Percentiles rank a stretch among this genome's conserved stretches.
Evolutionary conservation across 2,797 vertebrate species (phyloP).

Genomic region (Dendrocincla tyrannina): DNA sequence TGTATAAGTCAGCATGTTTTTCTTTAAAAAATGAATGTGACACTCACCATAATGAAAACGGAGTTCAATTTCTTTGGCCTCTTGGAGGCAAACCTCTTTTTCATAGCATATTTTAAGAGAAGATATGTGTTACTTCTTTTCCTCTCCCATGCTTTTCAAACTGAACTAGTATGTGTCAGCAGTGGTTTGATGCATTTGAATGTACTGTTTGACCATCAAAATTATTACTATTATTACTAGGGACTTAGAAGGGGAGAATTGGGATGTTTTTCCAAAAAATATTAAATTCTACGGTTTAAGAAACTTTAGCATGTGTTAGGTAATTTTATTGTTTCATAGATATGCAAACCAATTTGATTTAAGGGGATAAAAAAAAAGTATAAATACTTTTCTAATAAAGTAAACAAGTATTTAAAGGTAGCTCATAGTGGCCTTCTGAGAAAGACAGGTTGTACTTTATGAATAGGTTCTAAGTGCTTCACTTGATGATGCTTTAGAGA

Average conservation of each 20-base stretch:
- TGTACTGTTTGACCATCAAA: background rate
- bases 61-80: background rate
- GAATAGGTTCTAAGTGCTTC: background rate
- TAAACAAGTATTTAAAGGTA: background rate
- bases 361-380: background rate
- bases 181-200: background rate
- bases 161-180: background rate
- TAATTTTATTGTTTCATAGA: background rate
- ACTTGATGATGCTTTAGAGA: background rate
- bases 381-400: background rate
- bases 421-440: background rate
- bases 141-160: background rate
- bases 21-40: background rate
- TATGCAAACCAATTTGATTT: background rate
- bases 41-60: background rate
- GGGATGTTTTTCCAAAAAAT: background rate
- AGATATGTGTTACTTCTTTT: background rate
- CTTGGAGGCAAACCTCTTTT: background rate
- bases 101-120: background rate
- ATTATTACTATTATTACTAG: background rate
- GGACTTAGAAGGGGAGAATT: background rate
- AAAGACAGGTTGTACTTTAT: background rate
- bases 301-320: background rate
- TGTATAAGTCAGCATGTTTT: background rate
- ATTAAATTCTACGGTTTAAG: background rate